Evolutionary conservation across 2,797 vertebrate genomes (phyloP).

Genomic region (Leptodactylus fallax): DNA sequence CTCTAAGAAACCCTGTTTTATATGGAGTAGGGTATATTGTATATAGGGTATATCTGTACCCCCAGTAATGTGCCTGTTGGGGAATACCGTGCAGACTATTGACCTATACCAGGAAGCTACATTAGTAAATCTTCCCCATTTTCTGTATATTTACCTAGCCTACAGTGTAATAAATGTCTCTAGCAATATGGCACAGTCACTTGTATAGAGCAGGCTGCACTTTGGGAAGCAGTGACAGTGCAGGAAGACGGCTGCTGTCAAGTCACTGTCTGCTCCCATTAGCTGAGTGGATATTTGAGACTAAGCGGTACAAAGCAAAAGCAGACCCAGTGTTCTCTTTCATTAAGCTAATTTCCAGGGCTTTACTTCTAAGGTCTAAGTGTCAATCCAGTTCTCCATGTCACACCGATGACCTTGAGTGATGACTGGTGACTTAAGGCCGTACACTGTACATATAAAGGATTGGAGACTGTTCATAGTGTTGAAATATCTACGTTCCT

Average conservation of each 20-base stretch:
- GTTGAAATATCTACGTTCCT: background rate
- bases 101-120: background rate
- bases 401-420: constrained; percentile 72
- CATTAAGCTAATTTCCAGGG: constrained; percentile 86
- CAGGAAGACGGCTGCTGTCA: constrained; percentile 68
- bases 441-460: constrained; percentile 8
- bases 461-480: background rate
- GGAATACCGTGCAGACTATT: background rate
- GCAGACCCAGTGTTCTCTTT: constrained; percentile 76
- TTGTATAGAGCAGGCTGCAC: background rate
- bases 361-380: constrained; percentile 70
- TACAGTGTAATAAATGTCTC: background rate
- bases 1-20: no score
- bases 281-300: constrained; percentile 87
- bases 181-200: background rate
- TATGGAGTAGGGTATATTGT: no score
- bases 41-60: background rate
- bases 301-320: constrained; percentile 71
- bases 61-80: background rate
- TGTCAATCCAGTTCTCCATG: constrained; percentile 76
- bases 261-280: constrained; percentile 77
- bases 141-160: background rate
- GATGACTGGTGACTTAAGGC: background rate
- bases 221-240: constrained; percentile 66
- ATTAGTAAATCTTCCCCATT: background rate